A percentile compares a stretch with the other conserved stretches of the same genome.
phyloP scores from a whole-genome alignment of 2,797 vertebrate species.

The Chloroceryle amazona region DNA sequence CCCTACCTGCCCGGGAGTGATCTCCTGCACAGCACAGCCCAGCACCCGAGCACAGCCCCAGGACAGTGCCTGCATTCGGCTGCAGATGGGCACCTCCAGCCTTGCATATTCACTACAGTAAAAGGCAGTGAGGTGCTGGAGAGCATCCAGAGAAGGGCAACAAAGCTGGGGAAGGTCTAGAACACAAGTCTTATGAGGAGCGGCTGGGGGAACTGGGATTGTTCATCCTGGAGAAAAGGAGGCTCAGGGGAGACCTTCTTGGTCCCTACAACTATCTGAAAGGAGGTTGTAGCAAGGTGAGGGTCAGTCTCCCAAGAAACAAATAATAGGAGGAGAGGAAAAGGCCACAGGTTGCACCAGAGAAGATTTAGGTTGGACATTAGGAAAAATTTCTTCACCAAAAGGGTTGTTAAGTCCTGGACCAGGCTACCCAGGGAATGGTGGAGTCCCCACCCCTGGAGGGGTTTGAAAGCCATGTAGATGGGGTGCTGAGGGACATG shows the following conservation, averaged over 20 bases:
- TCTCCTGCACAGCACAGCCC: not conserved
- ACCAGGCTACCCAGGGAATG: not conserved
- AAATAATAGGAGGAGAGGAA: not conserved
- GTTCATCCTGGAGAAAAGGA: no score
- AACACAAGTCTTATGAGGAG: no score
- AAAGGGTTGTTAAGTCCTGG: not conserved
- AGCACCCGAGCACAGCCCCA: not conserved
- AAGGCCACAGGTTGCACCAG: not conserved
- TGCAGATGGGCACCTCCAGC: not conserved
- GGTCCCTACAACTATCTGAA: not conserved
- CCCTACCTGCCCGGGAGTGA: rapidly evolving
- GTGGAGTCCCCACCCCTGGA: not conserved
- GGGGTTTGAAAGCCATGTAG: not conserved
- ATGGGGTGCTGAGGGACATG: not conserved
- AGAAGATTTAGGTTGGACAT: not conserved
- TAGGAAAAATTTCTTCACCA: not conserved
- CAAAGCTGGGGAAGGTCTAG: not conserved
- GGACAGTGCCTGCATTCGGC: not conserved
- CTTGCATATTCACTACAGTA: not conserved
- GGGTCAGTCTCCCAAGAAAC: not conserved
- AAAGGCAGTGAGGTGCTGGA: not conserved
- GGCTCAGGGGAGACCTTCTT: no score
- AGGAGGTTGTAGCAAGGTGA: not conserved
- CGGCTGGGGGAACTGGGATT: no score
- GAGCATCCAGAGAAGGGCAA: not conserved